These are phyloP conservation scores for Alexandromys fortis DNA, from an alignment of 2,113 vertebrate species.

Conservation along the genomic window DNA sequence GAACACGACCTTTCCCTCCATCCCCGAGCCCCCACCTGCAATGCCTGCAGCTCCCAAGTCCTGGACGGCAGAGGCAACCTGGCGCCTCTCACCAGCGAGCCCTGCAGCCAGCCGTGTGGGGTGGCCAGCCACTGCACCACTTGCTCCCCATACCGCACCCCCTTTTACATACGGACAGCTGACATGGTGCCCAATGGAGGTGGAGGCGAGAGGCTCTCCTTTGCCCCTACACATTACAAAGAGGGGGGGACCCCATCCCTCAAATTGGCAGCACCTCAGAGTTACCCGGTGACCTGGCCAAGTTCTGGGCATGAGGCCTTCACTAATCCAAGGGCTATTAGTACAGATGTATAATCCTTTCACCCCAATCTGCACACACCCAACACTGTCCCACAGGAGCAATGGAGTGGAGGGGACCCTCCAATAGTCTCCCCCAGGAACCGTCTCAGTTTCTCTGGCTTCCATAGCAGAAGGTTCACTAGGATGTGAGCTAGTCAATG, in stretches of 20 bases:
- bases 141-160: conserved; percentile 93
- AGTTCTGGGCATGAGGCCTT: conserved; percentile 86
- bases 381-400: not conserved
- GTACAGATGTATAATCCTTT: conserved; percentile 93
- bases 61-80: conserved; percentile 88
- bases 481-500: not conserved
- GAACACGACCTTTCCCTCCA: conserved; percentile 84
- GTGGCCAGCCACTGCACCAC: conserved; percentile 88
- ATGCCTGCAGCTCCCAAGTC: conserved; percentile 90
- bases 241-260: conserved; percentile 89
- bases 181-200: conserved; percentile 95
- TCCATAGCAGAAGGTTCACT: not conserved
- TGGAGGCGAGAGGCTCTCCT: conserved; percentile 92
- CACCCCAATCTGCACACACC: not conserved
- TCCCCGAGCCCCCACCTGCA: conserved; percentile 89
- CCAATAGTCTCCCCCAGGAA: not conserved
- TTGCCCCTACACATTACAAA: conserved; percentile 90
- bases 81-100: conserved; percentile 82
- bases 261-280: conserved; percentile 88
- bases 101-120: conserved; percentile 79
- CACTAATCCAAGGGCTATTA: conserved; percentile 93
- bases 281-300: conserved; percentile 90
- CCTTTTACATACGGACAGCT: conserved; percentile 93
- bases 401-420: not conserved
- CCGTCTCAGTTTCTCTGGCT: conserved; percentile 23